Evolutionary conservation across 1,140 invertebrate genomes (phyloP).

Genomic region (Leptinotarsa lineolata): DNA sequence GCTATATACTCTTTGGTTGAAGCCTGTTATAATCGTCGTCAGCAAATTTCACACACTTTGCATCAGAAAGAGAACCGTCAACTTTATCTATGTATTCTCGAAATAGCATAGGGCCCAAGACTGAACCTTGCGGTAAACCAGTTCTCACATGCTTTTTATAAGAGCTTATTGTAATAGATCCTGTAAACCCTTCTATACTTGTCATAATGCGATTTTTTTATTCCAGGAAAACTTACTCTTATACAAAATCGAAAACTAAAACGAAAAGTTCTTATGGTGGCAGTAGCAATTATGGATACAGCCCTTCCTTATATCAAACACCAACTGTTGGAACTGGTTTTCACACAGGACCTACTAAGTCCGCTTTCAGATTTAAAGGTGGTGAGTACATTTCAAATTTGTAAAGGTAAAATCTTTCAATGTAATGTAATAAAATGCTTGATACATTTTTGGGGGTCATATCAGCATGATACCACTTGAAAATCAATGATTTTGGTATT

Average conservation of each 20-base stretch:
- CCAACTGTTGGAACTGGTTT: not conserved
- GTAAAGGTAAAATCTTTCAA: not conserved
- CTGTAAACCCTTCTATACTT: too few species aligned
- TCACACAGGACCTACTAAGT: not conserved
- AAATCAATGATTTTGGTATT: too few species aligned
- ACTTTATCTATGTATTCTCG: too few species aligned
- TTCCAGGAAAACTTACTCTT: not conserved
- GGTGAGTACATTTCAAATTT: not conserved
- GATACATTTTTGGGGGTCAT: not conserved
- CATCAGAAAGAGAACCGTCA: too few species aligned
- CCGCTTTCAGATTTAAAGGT: not conserved
- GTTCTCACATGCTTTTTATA: too few species aligned
- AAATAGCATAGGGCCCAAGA: too few species aligned
- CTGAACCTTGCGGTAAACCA: too few species aligned
- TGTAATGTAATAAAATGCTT: not conserved
- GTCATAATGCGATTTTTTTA: not conserved
- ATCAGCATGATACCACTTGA: too few species aligned
- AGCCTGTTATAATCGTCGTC: too few species aligned
- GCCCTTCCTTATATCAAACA: not conserved
- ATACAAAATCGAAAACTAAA: not conserved
- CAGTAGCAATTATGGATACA: not conserved
- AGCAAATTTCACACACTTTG: too few species aligned
- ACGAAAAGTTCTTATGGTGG: conserved; percentile 12
- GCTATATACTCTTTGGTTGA: too few species aligned
- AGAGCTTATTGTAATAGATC: too few species aligned